Conservation (phyloP, 2,888 invertebrate genomes). For the Cheilosia vulpina region DNA sequence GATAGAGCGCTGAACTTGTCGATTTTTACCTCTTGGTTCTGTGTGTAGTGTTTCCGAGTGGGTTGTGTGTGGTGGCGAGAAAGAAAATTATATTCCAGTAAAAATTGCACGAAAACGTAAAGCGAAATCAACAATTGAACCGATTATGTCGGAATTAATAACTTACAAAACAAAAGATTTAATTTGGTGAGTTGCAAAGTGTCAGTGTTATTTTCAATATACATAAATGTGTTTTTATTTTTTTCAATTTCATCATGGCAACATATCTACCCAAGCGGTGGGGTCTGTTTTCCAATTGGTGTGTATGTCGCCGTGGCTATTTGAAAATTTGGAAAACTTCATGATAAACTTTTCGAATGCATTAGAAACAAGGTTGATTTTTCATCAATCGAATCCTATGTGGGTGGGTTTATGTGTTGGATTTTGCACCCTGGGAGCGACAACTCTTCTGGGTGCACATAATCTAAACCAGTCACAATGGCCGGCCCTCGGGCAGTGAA, state of each 20-base stretch:
- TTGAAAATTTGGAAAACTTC: constrained; percentile 8
- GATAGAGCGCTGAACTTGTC: constrained; percentile 38
- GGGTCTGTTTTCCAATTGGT: constrained; percentile 22
- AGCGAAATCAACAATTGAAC: constrained; percentile 60
- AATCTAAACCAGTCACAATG: constrained; percentile 35
- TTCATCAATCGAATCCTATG: not conserved
- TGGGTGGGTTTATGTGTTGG: not conserved
- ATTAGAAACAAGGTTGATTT: not conserved
- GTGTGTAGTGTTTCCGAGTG: constrained; percentile 46
- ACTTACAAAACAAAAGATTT: constrained; percentile 82
- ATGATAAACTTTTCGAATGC: constrained; percentile 2
- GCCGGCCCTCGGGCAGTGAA: constrained; percentile 52
- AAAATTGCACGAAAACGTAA: constrained; percentile 73
- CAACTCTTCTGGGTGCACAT: too few species aligned
- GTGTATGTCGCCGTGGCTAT: constrained; percentile 66
- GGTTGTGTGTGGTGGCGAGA: constrained; percentile 26
- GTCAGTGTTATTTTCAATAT: not conserved
- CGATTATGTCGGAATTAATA: constrained; percentile 78
- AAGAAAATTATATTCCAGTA: constrained; percentile 32
- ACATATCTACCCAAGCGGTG: constrained; percentile 65
- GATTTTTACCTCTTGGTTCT: constrained; percentile 3
- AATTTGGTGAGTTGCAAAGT: constrained; percentile 79
- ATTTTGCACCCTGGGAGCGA: too few species aligned
- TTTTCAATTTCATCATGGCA: constrained; percentile 39
- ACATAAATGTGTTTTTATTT: constrained; percentile 14